Percentiles rank a stretch among this genome's conserved stretches.
Evolutionary conservation across 2,888 invertebrate species (phyloP).

Genomic region (Adelphocoris suturalis): DNA sequence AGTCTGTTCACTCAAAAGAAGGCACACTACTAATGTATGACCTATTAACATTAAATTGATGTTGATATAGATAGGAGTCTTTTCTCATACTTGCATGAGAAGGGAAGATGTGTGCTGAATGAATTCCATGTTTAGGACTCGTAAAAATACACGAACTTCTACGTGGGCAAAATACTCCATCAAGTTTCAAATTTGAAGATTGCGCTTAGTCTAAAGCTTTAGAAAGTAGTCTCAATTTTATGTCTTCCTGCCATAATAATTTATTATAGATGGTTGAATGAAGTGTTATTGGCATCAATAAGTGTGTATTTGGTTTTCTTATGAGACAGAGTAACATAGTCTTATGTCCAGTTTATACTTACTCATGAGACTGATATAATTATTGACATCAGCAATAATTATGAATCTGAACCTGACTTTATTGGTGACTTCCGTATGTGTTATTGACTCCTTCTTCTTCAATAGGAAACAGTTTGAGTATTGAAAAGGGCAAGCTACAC

Average conservation of each 20-base stretch:
- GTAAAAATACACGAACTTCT: slow-evolving; percentile 7
- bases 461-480: slow-evolving; percentile 86
- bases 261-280: background rate
- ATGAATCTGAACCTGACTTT: background rate
- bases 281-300: background rate
- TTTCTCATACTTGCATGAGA: slow-evolving; percentile 57
- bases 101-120: slow-evolving; percentile 34
- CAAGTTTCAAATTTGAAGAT: slow-evolving; percentile 8
- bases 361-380: background rate
- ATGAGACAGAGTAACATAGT: background rate
- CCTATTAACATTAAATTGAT: background rate
- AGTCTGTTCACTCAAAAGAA: background rate
- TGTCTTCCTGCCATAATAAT: background rate
- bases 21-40: background rate
- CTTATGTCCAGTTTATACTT: background rate
- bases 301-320: background rate
- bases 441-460: background rate
- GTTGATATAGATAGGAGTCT: background rate
- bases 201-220: slow-evolving; percentile 44
- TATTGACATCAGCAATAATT: background rate
- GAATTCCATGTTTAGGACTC: slow-evolving; percentile 7
- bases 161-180: background rate
- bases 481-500: slow-evolving; percentile 72
- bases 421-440: too few species aligned
- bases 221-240: slow-evolving; percentile 32